Percentiles rank a stretch among this genome's conserved stretches.
phyloP scores from a whole-genome alignment of 2,797 vertebrate genomes.

The Sebastes oblongus region DNA sequence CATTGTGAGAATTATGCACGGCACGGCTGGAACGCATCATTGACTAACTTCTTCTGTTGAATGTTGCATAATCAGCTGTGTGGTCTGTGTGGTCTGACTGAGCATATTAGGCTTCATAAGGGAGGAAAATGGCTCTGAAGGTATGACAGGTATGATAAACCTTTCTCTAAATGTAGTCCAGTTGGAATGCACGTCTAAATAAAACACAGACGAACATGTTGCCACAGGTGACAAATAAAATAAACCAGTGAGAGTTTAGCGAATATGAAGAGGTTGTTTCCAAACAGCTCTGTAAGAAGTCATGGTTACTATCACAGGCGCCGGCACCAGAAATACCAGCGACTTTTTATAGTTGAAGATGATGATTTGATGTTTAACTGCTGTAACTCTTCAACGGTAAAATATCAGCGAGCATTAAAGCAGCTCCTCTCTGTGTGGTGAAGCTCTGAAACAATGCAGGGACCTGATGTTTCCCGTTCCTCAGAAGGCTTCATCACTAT shows the following conservation, averaged over 20 bases:
- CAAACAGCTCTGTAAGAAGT: slow-evolving; percentile 62
- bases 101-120: slow-evolving; percentile 47
- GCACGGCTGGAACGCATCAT: slow-evolving; percentile 38
- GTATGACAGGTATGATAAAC: slow-evolving; percentile 74
- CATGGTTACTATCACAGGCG: slow-evolving; percentile 70
- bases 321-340: slow-evolving; percentile 52
- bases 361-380: slow-evolving; percentile 53
- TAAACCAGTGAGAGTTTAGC: slow-evolving; percentile 45
- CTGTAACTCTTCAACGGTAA: slow-evolving; percentile 19
- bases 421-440: slow-evolving; percentile 20
- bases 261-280: slow-evolving; percentile 61
- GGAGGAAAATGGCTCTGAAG: slow-evolving; percentile 52
- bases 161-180: slow-evolving; percentile 63
- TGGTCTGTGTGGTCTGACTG: slow-evolving; percentile 63
- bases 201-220: slow-evolving; percentile 68
- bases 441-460: slow-evolving; percentile 43
- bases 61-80: slow-evolving; percentile 51
- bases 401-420: slow-evolving; percentile 4
- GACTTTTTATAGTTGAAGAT: slow-evolving; percentile 44
- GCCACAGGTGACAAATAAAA: slow-evolving; percentile 65
- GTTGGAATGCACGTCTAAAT: slow-evolving; percentile 70
- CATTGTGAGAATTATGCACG: slow-evolving; percentile 30
- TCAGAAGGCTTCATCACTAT: neutral
- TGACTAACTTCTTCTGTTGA: slow-evolving; percentile 31
- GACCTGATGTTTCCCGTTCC: neutral